Evolutionary conservation across 2,888 invertebrate species (phyloP).

Genomic region (Marronus borbonicus): DNA sequence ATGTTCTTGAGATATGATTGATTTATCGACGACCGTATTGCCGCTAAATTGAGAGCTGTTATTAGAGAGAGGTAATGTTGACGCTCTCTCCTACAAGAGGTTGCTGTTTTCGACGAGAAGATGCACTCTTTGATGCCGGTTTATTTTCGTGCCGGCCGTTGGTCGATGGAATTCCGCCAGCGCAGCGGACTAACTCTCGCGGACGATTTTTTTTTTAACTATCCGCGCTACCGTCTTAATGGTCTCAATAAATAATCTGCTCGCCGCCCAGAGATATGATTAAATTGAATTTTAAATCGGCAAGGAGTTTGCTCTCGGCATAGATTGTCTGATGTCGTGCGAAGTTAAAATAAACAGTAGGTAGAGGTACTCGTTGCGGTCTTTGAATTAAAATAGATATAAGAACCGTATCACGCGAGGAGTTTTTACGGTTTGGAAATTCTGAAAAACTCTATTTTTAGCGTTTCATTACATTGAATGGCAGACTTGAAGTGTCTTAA

Average conservation of each 20-base stretch:
- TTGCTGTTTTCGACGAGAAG: not conserved
- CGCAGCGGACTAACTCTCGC: slow-evolving; percentile 8
- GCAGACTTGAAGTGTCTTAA: too few relatives aligned
- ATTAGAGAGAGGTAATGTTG: slow-evolving; percentile 1
- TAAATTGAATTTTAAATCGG: slow-evolving; percentile 32
- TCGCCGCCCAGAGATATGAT: slow-evolving; percentile 29
- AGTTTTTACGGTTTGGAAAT: not conserved
- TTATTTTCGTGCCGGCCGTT: slow-evolving; percentile 21
- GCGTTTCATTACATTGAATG: not conserved
- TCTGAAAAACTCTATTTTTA: not conserved
- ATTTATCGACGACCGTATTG: slow-evolving; percentile 35
- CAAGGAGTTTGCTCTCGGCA: slow-evolving; percentile 2
- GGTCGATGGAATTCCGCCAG: slow-evolving; percentile 37
- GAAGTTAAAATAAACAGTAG: not conserved
- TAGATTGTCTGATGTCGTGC: not conserved
- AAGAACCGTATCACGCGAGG: not conserved
- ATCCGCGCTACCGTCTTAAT: slow-evolving; percentile 31
- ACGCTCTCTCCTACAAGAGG: not conserved
- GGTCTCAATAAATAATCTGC: slow-evolving; percentile 41
- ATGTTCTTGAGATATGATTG: slow-evolving; percentile 45
- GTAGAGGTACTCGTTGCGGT: too few relatives aligned
- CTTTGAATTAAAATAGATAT: not conserved
- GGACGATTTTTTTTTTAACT: slow-evolving; percentile 24
- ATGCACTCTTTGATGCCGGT: not conserved
- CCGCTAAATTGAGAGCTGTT: slow-evolving; percentile 32